These are phyloP conservation scores for Rhineura floridana DNA, from an alignment of 2,113 vertebrate genomes.

Conservation along the genomic window DNA sequence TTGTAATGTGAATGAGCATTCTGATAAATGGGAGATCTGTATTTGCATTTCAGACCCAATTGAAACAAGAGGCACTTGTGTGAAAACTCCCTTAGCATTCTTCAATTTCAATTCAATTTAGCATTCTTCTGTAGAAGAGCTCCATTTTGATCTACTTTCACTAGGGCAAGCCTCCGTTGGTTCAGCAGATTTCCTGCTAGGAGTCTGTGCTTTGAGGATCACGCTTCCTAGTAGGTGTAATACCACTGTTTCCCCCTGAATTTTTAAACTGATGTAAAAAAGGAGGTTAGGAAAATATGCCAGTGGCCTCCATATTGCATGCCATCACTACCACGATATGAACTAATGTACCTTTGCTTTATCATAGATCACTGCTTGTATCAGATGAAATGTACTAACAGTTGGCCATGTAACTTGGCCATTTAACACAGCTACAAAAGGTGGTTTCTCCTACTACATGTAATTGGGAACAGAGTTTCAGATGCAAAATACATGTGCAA, in stretches of 20 bases:
- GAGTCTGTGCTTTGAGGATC: not conserved
- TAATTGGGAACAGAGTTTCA: not conserved
- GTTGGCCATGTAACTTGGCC: too few relatives aligned
- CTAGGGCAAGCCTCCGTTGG: too few relatives aligned
- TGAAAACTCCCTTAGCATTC: not conserved
- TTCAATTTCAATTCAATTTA: too few relatives aligned
- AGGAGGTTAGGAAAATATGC: not conserved
- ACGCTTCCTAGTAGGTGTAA: not conserved
- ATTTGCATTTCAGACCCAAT: not conserved
- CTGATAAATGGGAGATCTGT: not conserved
- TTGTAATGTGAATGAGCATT: not conserved
- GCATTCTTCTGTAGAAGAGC: not conserved
- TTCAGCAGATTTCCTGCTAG: not conserved
- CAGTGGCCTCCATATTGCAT: not conserved
- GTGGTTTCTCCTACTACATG: not conserved
- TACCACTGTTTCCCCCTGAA: slow-evolving; percentile 7
- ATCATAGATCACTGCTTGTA: too few relatives aligned
- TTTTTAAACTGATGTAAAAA: not conserved
- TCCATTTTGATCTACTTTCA: not conserved
- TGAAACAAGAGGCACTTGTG: not conserved
- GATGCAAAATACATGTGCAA: not conserved
- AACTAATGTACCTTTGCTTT: too few relatives aligned
- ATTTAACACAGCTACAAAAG: not conserved
- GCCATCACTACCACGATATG: not conserved
- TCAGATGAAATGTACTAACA: too few relatives aligned